Conservation (phyloP, 2,797 vertebrate genomes). For the Anableps anableps region DNA sequence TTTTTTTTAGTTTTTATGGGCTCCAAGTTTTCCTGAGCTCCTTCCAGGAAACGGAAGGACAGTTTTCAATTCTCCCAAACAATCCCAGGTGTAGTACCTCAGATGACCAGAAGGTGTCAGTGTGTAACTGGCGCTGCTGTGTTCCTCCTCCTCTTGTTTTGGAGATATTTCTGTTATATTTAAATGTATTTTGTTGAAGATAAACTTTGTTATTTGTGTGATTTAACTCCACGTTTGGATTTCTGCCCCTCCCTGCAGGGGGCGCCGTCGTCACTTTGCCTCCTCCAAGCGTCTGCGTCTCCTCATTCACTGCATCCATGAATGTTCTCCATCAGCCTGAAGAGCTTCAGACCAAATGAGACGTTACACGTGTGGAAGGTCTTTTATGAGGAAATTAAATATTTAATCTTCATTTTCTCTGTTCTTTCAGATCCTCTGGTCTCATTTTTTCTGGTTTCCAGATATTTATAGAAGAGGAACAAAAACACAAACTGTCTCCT, state of each 20-base stretch:
- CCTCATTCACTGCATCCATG: not conserved
- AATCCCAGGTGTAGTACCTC: slow-evolving; percentile 13
- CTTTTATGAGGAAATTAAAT: not conserved
- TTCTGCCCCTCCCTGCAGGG: not conserved
- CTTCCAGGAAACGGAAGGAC: slow-evolving; percentile 58
- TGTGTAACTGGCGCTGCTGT: slow-evolving; percentile 11
- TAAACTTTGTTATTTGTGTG: not conserved
- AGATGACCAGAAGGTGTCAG: slow-evolving; percentile 32
- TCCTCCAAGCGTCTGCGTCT: not conserved
- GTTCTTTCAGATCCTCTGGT: not conserved
- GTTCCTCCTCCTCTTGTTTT: not conserved
- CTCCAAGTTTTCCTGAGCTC: slow-evolving; percentile 16
- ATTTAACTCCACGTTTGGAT: not conserved
- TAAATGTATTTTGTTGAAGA: not conserved
- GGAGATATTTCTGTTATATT: not conserved
- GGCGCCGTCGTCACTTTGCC: not conserved
- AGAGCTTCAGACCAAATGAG: too few species aligned
- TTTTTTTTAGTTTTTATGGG: slow-evolving; percentile 18
- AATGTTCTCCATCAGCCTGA: too few species aligned
- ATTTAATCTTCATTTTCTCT: not conserved
- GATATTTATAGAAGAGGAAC: not conserved
- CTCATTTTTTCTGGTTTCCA: not conserved
- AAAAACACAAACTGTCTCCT: not conserved
- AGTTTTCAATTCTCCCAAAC: not conserved
- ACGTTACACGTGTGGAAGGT: not conserved